Conservation (phyloP, 2,888 invertebrate species). For the Rotaria sp. region DNA sequence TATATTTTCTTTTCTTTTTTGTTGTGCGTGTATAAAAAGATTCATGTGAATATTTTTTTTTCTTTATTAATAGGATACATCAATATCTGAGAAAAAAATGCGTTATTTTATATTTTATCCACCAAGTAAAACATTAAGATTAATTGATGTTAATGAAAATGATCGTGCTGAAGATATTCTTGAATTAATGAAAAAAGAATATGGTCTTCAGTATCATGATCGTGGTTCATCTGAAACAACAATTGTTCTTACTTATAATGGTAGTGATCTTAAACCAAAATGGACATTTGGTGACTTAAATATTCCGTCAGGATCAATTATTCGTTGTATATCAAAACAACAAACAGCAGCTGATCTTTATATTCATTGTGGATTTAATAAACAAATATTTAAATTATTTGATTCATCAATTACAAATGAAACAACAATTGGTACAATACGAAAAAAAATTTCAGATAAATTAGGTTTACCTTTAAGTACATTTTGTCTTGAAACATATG, state of each 20-base stretch:
- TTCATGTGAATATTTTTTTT: background rate
- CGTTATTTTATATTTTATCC: constrained; percentile 13
- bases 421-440: constrained; percentile 26
- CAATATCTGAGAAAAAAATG: background rate
- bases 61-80: background rate
- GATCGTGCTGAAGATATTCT: background rate
- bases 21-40: too few relatives aligned
- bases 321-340: constrained; percentile 48
- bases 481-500: constrained; percentile 49
- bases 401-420: background rate
- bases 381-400: constrained; percentile 13
- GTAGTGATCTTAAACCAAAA: constrained; percentile 49
- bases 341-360: constrained; percentile 47
- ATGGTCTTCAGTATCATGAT: background rate
- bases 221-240: background rate
- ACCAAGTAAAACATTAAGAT: background rate
- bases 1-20: too few relatives aligned
- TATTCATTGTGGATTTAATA: constrained; percentile 13
- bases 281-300: constrained; percentile 53
- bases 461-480: constrained; percentile 53
- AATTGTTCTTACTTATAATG: constrained; percentile 50
- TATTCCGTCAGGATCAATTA: constrained; percentile 50
- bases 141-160: background rate
- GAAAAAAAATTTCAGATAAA: constrained; percentile 41
- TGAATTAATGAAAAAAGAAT: background rate